These are phyloP conservation scores for Scaptomyza montana DNA, from an alignment of 1,140 invertebrate genomes.

Conservation along the genomic window DNA sequence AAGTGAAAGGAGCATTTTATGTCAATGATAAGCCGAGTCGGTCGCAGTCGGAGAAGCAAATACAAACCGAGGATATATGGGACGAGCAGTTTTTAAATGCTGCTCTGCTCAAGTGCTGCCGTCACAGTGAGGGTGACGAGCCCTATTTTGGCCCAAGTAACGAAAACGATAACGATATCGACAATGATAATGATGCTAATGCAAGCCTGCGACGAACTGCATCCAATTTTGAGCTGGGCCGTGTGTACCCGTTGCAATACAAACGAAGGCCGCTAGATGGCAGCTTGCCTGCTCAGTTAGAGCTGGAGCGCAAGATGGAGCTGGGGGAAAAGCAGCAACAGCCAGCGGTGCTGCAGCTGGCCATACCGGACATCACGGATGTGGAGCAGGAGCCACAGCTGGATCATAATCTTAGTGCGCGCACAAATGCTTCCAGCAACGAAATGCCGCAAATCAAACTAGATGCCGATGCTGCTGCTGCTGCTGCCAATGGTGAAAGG, in stretches of 20 bases:
- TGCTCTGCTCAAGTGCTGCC: constrained; percentile 57
- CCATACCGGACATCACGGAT: constrained; percentile 61
- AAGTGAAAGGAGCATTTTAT: background rate
- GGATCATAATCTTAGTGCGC: constrained; percentile 9
- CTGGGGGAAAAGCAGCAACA: background rate
- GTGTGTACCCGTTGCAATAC: constrained; percentile 29
- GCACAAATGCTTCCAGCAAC: constrained; percentile 19
- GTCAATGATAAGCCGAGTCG: background rate
- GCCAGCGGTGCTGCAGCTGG: constrained; percentile 39
- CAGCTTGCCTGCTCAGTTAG: constrained; percentile 24
- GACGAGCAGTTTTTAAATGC: constrained; percentile 59
- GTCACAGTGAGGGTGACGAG: constrained; percentile 59
- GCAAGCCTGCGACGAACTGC: constrained; percentile 41
- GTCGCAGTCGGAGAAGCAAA: constrained; percentile 51
- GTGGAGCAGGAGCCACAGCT: constrained; percentile 34
- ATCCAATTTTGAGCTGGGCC: constrained; percentile 65
- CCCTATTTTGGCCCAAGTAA: background rate
- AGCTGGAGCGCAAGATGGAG: background rate
- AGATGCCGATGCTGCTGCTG: background rate
- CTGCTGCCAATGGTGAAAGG: background rate
- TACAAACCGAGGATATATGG: constrained; percentile 64
- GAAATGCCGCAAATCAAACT: background rate
- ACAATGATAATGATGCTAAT: background rate
- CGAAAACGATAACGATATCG: too few relatives aligned
- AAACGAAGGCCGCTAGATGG: constrained; percentile 15